Evolutionary conservation across 2,888 invertebrate genomes (phyloP).

Genomic region (Drosophila tripunctata): DNA sequence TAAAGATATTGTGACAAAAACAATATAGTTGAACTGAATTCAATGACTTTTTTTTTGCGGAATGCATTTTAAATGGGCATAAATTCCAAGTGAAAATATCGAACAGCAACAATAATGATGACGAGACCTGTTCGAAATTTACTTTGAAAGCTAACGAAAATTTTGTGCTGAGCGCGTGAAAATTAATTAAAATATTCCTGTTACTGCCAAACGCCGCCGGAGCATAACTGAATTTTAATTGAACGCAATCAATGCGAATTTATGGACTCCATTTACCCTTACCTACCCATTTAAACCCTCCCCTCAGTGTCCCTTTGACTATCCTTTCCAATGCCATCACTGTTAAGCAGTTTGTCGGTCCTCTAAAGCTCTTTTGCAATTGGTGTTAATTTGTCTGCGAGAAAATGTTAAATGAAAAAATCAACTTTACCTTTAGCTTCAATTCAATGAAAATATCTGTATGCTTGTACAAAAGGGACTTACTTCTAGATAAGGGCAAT

Average conservation of each 20-base stretch:
- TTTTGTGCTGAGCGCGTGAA: constrained; percentile 83
- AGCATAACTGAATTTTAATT: constrained; percentile 84
- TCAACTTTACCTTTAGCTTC: constrained; percentile 63
- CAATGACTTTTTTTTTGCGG: constrained; percentile 25
- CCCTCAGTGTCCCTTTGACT: neutral
- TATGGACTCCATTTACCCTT: constrained; percentile 60
- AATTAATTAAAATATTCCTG: constrained; percentile 84
- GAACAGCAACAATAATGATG: constrained; percentile 30
- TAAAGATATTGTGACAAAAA: constrained; percentile 43
- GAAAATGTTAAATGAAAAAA: constrained; percentile 67
- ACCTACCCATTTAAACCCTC: neutral
- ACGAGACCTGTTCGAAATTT: constrained; percentile 43
- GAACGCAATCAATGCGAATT: constrained; percentile 84
- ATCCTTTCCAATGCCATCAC: constrained; percentile 15
- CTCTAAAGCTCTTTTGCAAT: constrained; percentile 51
- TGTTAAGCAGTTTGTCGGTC: constrained; percentile 50
- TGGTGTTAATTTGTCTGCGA: constrained; percentile 74
- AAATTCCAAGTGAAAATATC: constrained; percentile 52
- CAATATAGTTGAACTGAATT: constrained; percentile 34
- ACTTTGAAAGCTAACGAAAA: constrained; percentile 61
- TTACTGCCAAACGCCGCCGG: constrained; percentile 71
- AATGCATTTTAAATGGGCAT: constrained; percentile 44
- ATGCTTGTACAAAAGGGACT: neutral
- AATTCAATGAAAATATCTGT: constrained; percentile 43
- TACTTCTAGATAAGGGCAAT: constrained; percentile 37